Evolutionary conservation across 2,888 invertebrate species (phyloP), one percentile per base, ranked within the genome.

Genomic region (Cistogaster globosa): DNA sequence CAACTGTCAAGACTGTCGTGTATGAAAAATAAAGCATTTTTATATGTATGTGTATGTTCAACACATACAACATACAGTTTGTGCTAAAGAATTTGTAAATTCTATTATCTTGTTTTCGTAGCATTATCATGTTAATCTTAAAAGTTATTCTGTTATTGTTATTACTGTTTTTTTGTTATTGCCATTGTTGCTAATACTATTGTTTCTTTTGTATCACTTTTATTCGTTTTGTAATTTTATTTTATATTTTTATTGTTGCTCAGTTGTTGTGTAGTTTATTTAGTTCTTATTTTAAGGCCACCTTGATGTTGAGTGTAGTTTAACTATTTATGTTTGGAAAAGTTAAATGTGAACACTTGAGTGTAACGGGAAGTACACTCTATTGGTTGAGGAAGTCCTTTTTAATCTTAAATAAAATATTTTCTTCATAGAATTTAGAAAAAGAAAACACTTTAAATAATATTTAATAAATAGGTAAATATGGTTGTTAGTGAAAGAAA

Each of bases 101-200:
- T 62, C 32, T 78, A 8, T 63, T 55, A 9, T 69, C 11, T 51
- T 48, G 57, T 76, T 76, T 7, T 12, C 22, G 58, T 69, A 18
- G 32, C 67, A 51, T 72, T 53, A 80, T 80, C 72, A 80, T 72
- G 57, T 72, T 80, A 80, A 72, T 80, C 72, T 72, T 67, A 67
- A 72, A 58, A 55, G 48, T 62, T 71, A 68, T 48, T 68, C 65
- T 84, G 71, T 76, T 78, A 45, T 60, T 74, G 18, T 42, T 26
- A 51, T 36, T 80, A 18, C 26, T 14, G n/a, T 67, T 68, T 38
- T 42, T 62, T 18, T 6, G 16, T 63, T 26, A 4, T 53, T 53
- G 36, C 53, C 20, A 18, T 76, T 32, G 32, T 20, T 74, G 51
- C 16, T 62, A 48, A 22, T 63, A 32, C 32, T 62, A 26, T 63